Percentiles rank a stretch among this genome's conserved stretches.
Evolutionary conservation across 2,113 vertebrate genomes (phyloP).

Genomic region (Uria lomvia): DNA sequence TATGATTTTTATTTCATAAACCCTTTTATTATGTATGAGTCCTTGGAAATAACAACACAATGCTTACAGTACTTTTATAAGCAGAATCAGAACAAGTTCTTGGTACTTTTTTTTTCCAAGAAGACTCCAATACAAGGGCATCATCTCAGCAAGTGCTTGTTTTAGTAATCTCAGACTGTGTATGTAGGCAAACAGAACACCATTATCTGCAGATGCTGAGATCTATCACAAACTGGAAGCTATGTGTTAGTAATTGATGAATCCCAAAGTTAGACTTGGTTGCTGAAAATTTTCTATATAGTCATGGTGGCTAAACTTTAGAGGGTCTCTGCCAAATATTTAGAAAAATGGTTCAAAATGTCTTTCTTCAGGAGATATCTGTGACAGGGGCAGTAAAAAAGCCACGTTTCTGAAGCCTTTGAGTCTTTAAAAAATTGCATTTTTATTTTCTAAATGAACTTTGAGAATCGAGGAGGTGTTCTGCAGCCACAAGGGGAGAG

Average conservation of each 20-base stretch:
- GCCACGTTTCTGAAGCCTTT: background rate
- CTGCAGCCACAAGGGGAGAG: background rate
- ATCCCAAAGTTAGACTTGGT: background rate
- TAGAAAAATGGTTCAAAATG: background rate
- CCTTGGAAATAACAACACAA: background rate
- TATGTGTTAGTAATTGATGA: background rate
- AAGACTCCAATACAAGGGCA: background rate
- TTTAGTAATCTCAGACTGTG: background rate
- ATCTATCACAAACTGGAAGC: background rate
- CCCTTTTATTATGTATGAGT: background rate
- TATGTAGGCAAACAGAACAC: background rate
- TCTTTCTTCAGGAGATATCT: background rate
- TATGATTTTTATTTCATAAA: background rate
- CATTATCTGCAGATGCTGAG: background rate
- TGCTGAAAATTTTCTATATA: background rate
- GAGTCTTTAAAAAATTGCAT: background rate
- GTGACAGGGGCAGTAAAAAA: background rate
- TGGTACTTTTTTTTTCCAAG: background rate
- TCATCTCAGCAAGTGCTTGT: background rate
- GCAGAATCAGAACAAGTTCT: background rate
- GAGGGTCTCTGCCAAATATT: background rate
- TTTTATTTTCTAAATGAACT: background rate
- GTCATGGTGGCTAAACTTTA: background rate
- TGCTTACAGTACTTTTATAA: background rate
- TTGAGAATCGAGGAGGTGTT: background rate